Evolutionary conservation across 2,797 vertebrate genomes (phyloP).

Genomic region (Sciurus carolinensis): DNA sequence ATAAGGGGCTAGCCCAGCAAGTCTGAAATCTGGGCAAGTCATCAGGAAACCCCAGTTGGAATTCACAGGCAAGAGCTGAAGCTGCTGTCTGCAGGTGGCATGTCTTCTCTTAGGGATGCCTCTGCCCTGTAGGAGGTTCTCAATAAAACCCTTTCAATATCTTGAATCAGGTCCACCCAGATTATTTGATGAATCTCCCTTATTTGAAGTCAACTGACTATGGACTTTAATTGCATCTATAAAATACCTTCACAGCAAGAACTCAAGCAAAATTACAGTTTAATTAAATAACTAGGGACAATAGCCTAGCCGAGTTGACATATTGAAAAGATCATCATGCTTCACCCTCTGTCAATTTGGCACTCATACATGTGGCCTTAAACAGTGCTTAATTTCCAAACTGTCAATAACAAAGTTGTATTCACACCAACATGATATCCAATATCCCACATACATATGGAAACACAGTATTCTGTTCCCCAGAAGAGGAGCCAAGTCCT

Average conservation of each 20-base stretch:
- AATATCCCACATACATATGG: background rate
- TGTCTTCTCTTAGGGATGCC: background rate
- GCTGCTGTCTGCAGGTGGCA: background rate
- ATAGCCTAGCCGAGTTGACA: background rate
- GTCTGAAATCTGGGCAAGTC: background rate
- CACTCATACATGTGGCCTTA: background rate
- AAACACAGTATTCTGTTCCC: background rate
- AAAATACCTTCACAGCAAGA: slow-evolving; percentile 17
- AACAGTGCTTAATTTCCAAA: background rate
- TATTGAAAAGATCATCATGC: background rate
- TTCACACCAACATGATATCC: background rate
- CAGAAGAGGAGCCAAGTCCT: background rate
- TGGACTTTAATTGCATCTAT: slow-evolving; percentile 5
- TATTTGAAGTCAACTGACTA: slow-evolving; percentile 22
- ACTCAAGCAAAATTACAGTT: background rate
- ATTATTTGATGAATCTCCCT: background rate
- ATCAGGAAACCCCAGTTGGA: background rate
- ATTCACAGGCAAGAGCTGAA: background rate
- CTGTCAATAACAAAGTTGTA: background rate
- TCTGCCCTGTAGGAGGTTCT: background rate
- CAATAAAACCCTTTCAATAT: background rate
- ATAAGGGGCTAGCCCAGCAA: background rate
- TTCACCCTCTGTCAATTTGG: slow-evolving; percentile 9
- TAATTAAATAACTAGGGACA: background rate
- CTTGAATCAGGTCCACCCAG: background rate